Base-by-base conservation (phyloP, 2,888 invertebrate genomes). In the Standfussiana lucernea region DNA sequence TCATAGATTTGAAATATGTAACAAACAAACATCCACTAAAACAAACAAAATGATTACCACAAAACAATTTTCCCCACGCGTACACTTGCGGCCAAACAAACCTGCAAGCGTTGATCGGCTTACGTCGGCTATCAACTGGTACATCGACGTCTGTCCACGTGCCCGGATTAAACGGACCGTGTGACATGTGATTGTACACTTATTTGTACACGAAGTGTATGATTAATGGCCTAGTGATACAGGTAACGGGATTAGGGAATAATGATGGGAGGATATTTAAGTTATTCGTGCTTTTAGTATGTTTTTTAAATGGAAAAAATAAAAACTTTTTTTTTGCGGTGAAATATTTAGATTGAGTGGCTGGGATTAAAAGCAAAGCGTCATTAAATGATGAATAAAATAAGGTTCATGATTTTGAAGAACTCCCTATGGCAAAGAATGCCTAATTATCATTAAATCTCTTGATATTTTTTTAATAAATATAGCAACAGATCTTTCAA, bases 31-130 rank as follows among this genome's bases (percentile, higher is more conserved):
- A 61, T 18, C 5, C 35, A 37, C n/a, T 4, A 50, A 37, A 72
- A 32, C 10, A 18, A 37, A 67, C n/a, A 47, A 66, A 69, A 11
- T 42, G 24, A 77, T 11, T 4, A 75, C 59, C 28, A 40, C 28
- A 68, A 76, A 69, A 69, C 69, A 42, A 32, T 90, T 89, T 87
- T 89, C 79, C 75, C 75, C 77, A 40, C 74, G 56, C 83, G 87
- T 91, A 90, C 92, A 92, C 91, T 90, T 86, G 88, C 80, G 87
- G 88, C 84, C 91, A 91, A 89, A 92, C 90, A 90, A 91, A 92
- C 92, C 88, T 91, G 93, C 91, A 79, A 88, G 82, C 89, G 86
- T 82, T 93, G 94, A 95, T 95, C 95, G 93, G 95, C 94, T 95
- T 95, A 95, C 87, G 92, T 91, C 91, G 88, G 80, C 87, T 93